phyloP scores from a whole-genome alignment of 2,888 invertebrate genomes.

The Anticlea derivata region DNA sequence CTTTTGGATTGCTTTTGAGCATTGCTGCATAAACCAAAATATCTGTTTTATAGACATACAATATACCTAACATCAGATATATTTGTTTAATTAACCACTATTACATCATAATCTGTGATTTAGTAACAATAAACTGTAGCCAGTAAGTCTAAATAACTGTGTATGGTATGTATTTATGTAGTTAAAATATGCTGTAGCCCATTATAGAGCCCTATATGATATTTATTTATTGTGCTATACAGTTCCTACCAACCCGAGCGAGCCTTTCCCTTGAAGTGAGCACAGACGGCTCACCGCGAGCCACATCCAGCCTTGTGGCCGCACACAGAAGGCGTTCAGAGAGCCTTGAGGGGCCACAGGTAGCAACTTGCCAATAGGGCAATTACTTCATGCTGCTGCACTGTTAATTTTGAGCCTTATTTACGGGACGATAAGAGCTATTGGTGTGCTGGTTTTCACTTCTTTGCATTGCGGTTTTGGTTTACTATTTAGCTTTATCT shows the following conservation, averaged over 20 bases:
- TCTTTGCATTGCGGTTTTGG: background rate
- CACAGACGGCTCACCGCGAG: conserved; percentile 69
- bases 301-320: conserved; percentile 73
- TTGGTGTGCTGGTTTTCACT: background rate
- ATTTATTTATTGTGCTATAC: conserved; percentile 24
- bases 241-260: conserved; percentile 84
- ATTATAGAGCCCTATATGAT: conserved; percentile 4
- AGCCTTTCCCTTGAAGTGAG: conserved; percentile 86
- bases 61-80: too few species aligned
- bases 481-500: background rate
- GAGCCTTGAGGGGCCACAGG: conserved; percentile 84
- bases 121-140: too few species aligned
- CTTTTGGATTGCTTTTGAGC: too few species aligned
- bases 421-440: background rate
- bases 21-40: too few species aligned
- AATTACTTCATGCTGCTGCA: background rate
- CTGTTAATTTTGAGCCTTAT: conserved; percentile 5
- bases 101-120: too few species aligned
- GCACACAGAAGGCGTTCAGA: conserved; percentile 82
- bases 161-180: too few species aligned
- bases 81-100: too few species aligned
- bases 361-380: conserved; percentile 36
- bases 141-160: too few species aligned
- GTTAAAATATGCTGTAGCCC: background rate
- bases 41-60: too few species aligned